Conservation (phyloP, 2,888 invertebrate genomes). For the Ormia ochracea region DNA sequence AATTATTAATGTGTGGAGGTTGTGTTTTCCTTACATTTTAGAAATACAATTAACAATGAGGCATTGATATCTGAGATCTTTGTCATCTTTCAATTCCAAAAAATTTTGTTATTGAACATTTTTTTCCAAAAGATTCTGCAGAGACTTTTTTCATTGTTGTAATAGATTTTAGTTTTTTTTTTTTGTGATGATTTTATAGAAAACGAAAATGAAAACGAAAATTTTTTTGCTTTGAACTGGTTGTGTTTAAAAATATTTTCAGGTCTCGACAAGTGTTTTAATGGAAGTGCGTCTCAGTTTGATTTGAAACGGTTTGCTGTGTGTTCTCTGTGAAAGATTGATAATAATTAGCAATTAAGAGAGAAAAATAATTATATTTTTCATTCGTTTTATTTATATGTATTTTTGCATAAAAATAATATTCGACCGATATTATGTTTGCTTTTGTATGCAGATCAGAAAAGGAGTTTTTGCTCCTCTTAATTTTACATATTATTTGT, state of each 20-base stretch:
- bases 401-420: too few relatives aligned
- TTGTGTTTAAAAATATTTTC: slow-evolving; percentile 1
- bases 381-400: too few relatives aligned
- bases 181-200: slow-evolving; percentile 29
- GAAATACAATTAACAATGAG: slow-evolving; percentile 27
- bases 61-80: slow-evolving; percentile 53
- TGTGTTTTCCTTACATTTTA: slow-evolving; percentile 26
- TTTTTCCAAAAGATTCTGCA: slow-evolving; percentile 16
- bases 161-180: slow-evolving; percentile 4
- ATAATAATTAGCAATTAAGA: not conserved
- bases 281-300: slow-evolving; percentile 22
- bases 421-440: too few relatives aligned
- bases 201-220: slow-evolving; percentile 47
- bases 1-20: not conserved
- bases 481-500: too few relatives aligned
- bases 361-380: not conserved
- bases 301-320: slow-evolving; percentile 24
- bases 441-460: too few relatives aligned
- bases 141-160: slow-evolving; percentile 23
- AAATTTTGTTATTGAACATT: slow-evolving; percentile 13
- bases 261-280: slow-evolving; percentile 47
- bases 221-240: slow-evolving; percentile 12
- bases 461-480: too few relatives aligned
- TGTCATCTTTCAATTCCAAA: slow-evolving; percentile 38
- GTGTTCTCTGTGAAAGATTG: slow-evolving; percentile 1